A percentile compares a stretch with the other conserved stretches of the same genome.
Conservation (phyloP, 2,113 vertebrate species). For the Bettongia penicillata region DNA sequence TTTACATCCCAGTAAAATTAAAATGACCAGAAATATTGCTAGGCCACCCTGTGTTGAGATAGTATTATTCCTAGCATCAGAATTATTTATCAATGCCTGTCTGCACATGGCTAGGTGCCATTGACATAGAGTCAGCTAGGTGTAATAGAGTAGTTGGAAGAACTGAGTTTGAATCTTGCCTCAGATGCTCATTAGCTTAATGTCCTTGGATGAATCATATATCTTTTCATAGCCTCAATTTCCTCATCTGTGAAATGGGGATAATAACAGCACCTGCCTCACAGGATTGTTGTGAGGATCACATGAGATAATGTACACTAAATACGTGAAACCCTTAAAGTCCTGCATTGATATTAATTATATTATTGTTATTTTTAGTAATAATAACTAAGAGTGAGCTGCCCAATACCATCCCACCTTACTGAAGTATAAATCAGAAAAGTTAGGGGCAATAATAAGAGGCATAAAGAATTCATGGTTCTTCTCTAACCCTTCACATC, state of each 20-base stretch:
- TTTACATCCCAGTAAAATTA: neutral
- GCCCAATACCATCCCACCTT: neutral
- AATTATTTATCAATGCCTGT: neutral
- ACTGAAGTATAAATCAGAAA: conserved; percentile 15
- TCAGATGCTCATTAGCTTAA: neutral
- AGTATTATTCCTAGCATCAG: neutral
- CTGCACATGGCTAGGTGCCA: neutral
- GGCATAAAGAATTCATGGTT: conserved; percentile 4
- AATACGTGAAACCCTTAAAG: neutral
- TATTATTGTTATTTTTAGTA: neutral
- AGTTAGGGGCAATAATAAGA: neutral
- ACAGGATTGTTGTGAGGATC: neutral
- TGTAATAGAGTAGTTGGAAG: neutral
- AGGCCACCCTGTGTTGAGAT: neutral
- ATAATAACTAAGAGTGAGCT: conserved; percentile 8
- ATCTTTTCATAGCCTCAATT: neutral
- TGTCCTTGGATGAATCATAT: neutral
- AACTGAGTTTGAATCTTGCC: neutral
- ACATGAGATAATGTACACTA: neutral
- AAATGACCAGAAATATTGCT: neutral
- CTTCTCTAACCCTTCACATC: neutral
- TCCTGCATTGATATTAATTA: neutral
- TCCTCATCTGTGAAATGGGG: neutral
- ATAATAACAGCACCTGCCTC: neutral
- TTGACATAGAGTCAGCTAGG: neutral